Evolutionary conservation across 2,888 invertebrate species (phyloP).

Genomic region (Parnassius apollo): DNA sequence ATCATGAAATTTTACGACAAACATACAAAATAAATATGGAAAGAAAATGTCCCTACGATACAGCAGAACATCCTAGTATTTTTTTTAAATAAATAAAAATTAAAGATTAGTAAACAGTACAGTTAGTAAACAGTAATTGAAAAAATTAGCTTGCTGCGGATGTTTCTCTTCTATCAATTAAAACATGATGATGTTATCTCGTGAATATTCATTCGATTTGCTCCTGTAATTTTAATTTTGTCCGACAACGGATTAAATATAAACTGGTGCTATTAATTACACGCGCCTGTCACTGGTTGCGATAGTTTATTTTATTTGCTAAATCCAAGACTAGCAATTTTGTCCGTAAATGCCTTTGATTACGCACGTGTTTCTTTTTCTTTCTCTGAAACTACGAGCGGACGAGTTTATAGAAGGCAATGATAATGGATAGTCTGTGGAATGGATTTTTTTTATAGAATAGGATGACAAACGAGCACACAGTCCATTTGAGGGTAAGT

Average conservation of each 20-base stretch:
- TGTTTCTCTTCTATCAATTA: slow-evolving; percentile 67
- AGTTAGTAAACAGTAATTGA: slow-evolving; percentile 54
- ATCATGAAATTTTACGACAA: too few relatives aligned
- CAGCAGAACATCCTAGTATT: too few relatives aligned
- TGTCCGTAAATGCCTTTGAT: slow-evolving; percentile 17
- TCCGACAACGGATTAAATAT: slow-evolving; percentile 14
- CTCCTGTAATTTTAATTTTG: slow-evolving; percentile 13
- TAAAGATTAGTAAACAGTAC: too few relatives aligned
- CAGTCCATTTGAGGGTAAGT: too few relatives aligned
- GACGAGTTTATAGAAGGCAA: background rate
- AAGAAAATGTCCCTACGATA: too few relatives aligned
- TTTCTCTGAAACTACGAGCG: background rate
- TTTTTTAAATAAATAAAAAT: too few relatives aligned
- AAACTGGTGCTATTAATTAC: slow-evolving; percentile 16
- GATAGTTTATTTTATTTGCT: slow-evolving; percentile 19
- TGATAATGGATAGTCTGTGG: background rate
- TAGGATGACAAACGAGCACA: too few relatives aligned
- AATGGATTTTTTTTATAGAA: background rate
- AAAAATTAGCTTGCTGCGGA: slow-evolving; percentile 57
- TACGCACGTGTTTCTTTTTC: slow-evolving; percentile 10
- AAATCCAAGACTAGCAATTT: slow-evolving; percentile 17
- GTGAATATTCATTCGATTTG: slow-evolving; percentile 57
- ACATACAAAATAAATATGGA: too few relatives aligned
- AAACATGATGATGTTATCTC: slow-evolving; percentile 28
- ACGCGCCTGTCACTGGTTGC: slow-evolving; percentile 12